Evolutionary conservation across 2,113 vertebrate genomes (phyloP), one percentile per base, ranked within the genome.

Genomic region (Maccullochella peelii): DNA sequence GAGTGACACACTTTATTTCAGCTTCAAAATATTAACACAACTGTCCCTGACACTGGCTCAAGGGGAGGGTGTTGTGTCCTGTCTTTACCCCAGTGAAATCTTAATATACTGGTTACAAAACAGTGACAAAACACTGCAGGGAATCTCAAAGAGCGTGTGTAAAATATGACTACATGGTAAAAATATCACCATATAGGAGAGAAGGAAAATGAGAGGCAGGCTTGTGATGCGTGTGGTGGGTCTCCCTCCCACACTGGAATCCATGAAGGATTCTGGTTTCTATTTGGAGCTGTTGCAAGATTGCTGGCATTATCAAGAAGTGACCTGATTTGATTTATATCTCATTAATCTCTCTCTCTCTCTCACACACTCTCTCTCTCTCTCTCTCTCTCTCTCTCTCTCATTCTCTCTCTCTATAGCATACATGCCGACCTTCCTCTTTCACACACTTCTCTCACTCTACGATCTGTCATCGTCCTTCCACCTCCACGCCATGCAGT

Each of bases 261-360:
- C 82, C 70, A 86, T 83, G 77, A 86, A 91, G 67, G 62, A 84
- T 67, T 82, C 77, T 78, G 77, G 84, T 92, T 93, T 87, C 87
- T 88, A 90, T 92, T 88, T 90, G 83, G 83, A 91, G 77, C 84
- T 73, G 85, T 83, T 87, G 81, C 73, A 77, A 88, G 79, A 89
- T 75, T 88, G 70, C 80, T 91, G 88, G 79, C 83, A 91, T 90
- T 84, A 90, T 90, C 88, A 84, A 86, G 81, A 88, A 79, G 52
- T 94, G 92, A 91, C 91, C 92, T 93, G 88, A 92, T 94, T 94
- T 90, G 81, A 90, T 93, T 93, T 90, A 85, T 88, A 88, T 93
- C 85, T 90, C 88, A 92, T 92, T 92, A 91, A 89, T 89, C 80
- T 86, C 67, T 38, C 58, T 74, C 77, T 66, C 57, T 38, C 58